Percentiles rank a stretch among this genome's conserved stretches.
Evolutionary conservation across 2,113 vertebrate genomes (phyloP).

Genomic region (pig (Sus scrofa)): DNA sequence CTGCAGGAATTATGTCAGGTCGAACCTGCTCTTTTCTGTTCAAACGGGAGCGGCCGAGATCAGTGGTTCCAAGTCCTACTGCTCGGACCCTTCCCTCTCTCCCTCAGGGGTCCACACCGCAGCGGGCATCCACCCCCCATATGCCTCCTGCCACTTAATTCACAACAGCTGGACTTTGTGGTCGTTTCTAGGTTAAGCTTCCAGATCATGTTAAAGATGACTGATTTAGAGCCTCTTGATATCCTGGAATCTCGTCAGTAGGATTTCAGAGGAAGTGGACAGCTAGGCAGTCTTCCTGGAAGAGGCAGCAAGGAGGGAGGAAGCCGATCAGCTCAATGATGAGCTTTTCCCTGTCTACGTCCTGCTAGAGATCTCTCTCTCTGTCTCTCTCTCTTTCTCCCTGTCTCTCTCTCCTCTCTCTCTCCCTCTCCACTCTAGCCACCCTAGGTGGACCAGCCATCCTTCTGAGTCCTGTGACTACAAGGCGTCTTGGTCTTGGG

Average conservation of each 20-base stretch:
- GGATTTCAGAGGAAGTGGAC: not conserved
- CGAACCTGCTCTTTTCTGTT: not conserved
- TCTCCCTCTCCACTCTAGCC: not conserved
- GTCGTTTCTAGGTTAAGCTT: not conserved
- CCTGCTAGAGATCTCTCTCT: not conserved
- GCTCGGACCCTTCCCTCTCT: not conserved
- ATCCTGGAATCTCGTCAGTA: not conserved
- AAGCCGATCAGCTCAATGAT: not conserved
- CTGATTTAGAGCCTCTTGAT: not conserved
- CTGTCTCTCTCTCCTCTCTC: not conserved
- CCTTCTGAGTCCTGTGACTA: not conserved
- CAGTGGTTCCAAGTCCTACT: not conserved
- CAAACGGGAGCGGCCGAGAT: not conserved
- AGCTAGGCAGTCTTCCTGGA: not conserved
- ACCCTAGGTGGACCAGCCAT: not conserved
- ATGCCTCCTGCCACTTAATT: conserved; percentile 5
- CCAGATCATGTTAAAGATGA: not conserved
- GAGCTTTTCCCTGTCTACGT: not conserved
- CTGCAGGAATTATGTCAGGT: not conserved
- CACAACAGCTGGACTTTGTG: not conserved
- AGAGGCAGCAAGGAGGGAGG: not conserved
- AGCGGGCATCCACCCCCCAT: not conserved
- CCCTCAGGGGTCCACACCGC: not conserved
- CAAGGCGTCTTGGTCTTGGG: not conserved
- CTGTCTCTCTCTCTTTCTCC: not conserved